Conservation (phyloP, 2,113 vertebrate genomes). For the Dryoscopus gambensis region DNA sequence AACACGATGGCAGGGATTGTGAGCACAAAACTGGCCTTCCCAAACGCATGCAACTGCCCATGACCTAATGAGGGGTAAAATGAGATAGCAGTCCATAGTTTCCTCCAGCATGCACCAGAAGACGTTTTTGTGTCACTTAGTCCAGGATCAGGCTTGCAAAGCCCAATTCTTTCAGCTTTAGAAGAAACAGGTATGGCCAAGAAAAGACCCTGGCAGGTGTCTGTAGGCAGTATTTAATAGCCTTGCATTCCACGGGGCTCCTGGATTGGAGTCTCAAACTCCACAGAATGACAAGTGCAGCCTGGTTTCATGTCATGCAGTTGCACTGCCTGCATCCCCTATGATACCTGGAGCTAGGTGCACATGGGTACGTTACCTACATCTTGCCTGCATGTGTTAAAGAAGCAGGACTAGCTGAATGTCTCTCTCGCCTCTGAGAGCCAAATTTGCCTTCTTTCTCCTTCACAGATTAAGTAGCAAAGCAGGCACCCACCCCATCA, state of each 20-base stretch:
- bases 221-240: background rate
- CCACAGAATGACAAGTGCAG: background rate
- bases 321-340: background rate
- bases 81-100: background rate
- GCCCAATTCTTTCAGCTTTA: background rate
- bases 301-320: background rate
- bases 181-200: constrained; percentile 28
- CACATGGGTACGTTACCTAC: background rate
- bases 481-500: background rate
- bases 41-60: background rate
- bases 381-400: accelerated
- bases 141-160: constrained; percentile 35
- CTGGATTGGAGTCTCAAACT: constrained; percentile 7
- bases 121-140: background rate
- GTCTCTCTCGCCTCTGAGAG: background rate
- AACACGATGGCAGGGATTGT: background rate
- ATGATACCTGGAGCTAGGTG: background rate
- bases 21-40: background rate
- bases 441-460: background rate
- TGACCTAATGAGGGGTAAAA: background rate
- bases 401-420: background rate
- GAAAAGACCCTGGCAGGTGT: background rate
- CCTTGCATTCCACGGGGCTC: background rate
- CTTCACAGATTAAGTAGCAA: background rate
- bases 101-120: background rate